phyloP scores from a whole-genome alignment of 1,140 invertebrate species.

The Anthonomus grandis region DNA sequence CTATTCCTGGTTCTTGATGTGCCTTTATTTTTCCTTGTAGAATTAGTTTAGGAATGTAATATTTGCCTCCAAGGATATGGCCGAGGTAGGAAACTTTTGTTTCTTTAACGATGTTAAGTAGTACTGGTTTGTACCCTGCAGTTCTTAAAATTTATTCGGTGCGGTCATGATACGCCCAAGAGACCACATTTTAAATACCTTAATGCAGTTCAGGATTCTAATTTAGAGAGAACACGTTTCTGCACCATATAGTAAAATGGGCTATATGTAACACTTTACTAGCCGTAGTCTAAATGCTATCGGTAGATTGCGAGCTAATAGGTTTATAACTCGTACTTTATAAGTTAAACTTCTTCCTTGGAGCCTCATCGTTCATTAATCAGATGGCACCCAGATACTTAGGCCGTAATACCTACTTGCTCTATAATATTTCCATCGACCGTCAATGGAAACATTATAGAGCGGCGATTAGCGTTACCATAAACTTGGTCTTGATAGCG shows the following conservation, averaged over 20 bases:
- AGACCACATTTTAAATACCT: background rate
- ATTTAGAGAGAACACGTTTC: background rate
- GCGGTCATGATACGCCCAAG: background rate
- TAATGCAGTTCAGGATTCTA: background rate
- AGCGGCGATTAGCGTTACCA: background rate
- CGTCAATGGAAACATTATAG: conserved; percentile 2
- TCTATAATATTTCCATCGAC: no score
- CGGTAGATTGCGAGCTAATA: background rate
- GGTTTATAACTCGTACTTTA: no score
- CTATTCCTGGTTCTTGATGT: no score
- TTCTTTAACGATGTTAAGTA: no score
- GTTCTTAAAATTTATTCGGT: background rate
- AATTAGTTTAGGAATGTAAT: no score
- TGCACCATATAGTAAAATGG: no score
- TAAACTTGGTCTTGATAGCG: no score
- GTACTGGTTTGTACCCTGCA: no score
- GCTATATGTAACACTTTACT: background rate
- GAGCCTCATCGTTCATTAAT: background rate
- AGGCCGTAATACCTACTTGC: no score
- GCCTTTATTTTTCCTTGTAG: no score
- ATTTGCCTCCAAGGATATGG: background rate
- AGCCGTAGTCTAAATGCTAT: background rate
- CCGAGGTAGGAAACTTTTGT: background rate
- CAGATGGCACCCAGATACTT: no score
- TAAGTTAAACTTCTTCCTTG: background rate